These are phyloP conservation scores for Thalassophryne amazonica DNA, from an alignment of 2,797 vertebrate genomes.

Conservation along the genomic window DNA sequence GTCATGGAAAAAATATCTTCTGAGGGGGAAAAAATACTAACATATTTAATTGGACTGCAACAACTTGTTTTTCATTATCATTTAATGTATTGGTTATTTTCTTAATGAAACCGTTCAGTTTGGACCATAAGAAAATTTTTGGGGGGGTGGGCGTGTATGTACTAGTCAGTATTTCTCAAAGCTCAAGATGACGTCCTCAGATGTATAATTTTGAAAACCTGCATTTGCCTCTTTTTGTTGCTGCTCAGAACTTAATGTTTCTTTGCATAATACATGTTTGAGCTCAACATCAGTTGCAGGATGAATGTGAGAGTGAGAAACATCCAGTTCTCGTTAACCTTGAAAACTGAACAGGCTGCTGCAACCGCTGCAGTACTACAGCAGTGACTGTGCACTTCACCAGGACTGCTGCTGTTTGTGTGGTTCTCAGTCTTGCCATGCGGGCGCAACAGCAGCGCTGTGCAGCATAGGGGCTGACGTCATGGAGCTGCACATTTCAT, in stretches of 20 bases:
- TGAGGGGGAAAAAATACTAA: too few species aligned
- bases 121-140: too few species aligned
- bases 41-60: too few species aligned
- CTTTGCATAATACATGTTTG: neutral
- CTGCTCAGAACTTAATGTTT: neutral
- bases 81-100: too few species aligned
- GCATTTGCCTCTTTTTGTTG: too few species aligned
- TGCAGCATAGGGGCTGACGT: conserved; percentile 3
- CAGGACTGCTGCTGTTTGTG: neutral
- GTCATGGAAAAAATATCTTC: too few species aligned
- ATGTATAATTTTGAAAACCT: too few species aligned
- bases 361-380: conserved; percentile 31
- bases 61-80: too few species aligned
- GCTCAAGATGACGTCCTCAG: too few species aligned
- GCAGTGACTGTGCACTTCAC: neutral
- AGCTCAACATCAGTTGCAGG: neutral
- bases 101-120: too few species aligned
- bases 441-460: neutral
- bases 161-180: too few species aligned
- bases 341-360: conserved; percentile 24
- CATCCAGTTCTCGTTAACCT: conserved; percentile 24
- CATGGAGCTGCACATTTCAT: conserved; percentile 8
- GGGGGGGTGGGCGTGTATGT: too few species aligned
- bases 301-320: neutral
- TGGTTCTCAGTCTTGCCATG: neutral